phyloP scores from a whole-genome alignment of 2,797 vertebrate species.

The Rhinoraja longicauda region DNA sequence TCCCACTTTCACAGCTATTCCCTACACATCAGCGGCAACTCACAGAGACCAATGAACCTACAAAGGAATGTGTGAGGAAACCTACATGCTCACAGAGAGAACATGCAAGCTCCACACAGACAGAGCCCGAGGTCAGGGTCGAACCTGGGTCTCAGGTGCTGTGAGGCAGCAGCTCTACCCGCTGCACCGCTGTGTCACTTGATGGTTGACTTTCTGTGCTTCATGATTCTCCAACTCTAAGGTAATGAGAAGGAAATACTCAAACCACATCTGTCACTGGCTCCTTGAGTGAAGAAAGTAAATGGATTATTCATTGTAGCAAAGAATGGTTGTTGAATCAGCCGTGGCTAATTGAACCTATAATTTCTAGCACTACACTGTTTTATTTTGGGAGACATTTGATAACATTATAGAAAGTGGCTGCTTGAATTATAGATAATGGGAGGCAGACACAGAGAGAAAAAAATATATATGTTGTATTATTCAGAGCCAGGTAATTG shows the following conservation, averaged over 20 bases:
- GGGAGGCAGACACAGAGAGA: neutral
- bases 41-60: no score
- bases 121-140: no score
- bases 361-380: neutral
- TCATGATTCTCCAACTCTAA: no score
- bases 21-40: no score
- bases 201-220: no score
- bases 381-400: constrained; percentile 9
- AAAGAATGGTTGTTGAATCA: constrained; percentile 25
- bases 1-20: no score
- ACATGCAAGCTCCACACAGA: no score
- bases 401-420: constrained; percentile 10
- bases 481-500: constrained; percentile 15
- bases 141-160: no score
- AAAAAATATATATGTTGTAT: neutral
- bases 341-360: neutral
- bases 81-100: no score
- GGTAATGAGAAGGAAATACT: neutral
- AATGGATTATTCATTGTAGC: neutral
- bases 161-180: no score
- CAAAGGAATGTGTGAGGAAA: no score
- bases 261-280: neutral
- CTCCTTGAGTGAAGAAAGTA: neutral
- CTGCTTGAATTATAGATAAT: neutral
- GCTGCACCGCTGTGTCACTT: no score